Evolutionary conservation across 2,797 vertebrate species (phyloP).

Genomic region (Hippopotamyrus pictus): DNA sequence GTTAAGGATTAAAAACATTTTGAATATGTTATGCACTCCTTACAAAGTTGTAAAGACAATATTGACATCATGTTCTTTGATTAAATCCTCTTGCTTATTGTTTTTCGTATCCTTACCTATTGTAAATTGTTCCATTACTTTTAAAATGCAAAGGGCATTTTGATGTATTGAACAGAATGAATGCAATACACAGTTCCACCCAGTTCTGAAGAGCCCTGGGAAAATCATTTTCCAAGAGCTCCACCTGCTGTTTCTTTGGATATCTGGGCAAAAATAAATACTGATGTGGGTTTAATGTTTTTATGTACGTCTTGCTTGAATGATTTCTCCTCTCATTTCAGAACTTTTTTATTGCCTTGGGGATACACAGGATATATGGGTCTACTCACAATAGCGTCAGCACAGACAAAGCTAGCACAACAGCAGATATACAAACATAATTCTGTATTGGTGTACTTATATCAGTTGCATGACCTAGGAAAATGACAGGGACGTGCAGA

Average conservation of each 20-base stretch:
- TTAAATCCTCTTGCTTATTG: not conserved
- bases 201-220: not conserved
- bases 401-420: not conserved
- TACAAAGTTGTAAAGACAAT: not conserved
- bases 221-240: conserved; percentile 18
- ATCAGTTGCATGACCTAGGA: not conserved
- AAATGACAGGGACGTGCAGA: not conserved
- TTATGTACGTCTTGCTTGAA: not conserved
- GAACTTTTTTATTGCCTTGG: not conserved
- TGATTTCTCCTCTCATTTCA: not conserved
- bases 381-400: not conserved
- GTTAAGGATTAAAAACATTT: not conserved
- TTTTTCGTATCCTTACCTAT: not conserved
- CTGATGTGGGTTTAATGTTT: not conserved
- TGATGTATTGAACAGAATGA: not conserved
- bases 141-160: not conserved
- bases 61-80: not conserved
- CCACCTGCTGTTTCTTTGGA: not conserved
- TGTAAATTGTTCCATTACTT: not conserved
- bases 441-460: not conserved
- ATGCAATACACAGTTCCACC: not conserved
- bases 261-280: not conserved
- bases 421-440: not conserved
- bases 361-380: not conserved
- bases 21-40: not conserved